Conservation (phyloP, 2,888 invertebrate genomes). For the Mechanitis mazaeus region DNA sequence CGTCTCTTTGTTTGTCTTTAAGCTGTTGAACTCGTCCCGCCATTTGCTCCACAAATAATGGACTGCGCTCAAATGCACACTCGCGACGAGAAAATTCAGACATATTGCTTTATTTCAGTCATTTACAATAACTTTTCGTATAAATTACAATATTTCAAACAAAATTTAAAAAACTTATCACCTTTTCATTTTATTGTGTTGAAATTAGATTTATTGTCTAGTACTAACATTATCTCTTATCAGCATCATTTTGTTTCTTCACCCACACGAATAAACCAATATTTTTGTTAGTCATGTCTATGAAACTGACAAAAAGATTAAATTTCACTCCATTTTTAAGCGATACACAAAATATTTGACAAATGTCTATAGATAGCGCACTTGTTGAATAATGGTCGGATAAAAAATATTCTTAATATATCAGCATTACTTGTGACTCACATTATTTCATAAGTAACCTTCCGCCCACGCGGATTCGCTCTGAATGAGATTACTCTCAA, state of each 20-base stretch:
- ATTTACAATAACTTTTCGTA: background rate
- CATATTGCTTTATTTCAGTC: background rate
- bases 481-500: slow-evolving; percentile 37
- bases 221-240: too few relatives aligned
- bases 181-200: too few relatives aligned
- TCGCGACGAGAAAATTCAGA: background rate
- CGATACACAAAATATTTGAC: slow-evolving; percentile 18
- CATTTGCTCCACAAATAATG: slow-evolving; percentile 13
- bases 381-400: slow-evolving; percentile 22
- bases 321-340: slow-evolving; percentile 4
- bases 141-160: background rate
- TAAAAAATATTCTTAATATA: slow-evolving; percentile 23
- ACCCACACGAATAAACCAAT: too few relatives aligned
- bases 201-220: too few relatives aligned
- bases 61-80: slow-evolving; percentile 1
- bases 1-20: slow-evolving; percentile 1
- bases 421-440: slow-evolving; percentile 16
- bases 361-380: slow-evolving; percentile 19
- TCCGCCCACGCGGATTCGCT: slow-evolving; percentile 8
- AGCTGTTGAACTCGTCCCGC: slow-evolving; percentile 7
- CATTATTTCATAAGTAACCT: slow-evolving; percentile 3
- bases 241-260: too few relatives aligned
- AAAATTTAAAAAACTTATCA: too few relatives aligned
- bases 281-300: too few relatives aligned
- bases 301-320: too few relatives aligned